These are phyloP conservation scores for Tyrophagus putrescentiae DNA, from an alignment of 1,140 invertebrate species.

Conservation along the genomic window DNA sequence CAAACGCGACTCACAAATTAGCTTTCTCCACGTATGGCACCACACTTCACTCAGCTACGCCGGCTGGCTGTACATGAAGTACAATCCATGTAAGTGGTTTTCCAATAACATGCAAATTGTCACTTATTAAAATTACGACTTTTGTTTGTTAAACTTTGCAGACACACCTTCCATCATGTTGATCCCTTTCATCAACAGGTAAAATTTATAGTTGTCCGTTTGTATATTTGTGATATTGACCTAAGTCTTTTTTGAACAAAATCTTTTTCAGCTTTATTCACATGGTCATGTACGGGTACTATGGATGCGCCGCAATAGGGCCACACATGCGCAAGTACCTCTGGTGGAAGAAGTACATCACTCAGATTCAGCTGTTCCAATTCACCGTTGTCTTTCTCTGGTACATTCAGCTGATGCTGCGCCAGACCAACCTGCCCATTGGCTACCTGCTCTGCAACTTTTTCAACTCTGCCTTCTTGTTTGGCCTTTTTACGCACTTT, in stretches of 20 bases:
- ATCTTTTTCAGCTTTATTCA: too few species aligned
- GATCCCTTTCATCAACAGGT: conserved; percentile 52
- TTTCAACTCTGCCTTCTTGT: conserved; percentile 18
- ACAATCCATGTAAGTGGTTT: conserved; percentile 46
- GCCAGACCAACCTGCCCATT: conserved; percentile 21
- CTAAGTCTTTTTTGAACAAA: too few species aligned
- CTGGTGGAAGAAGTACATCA: conserved; percentile 44
- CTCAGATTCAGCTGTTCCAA: conserved; percentile 40
- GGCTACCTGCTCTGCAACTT: conserved; percentile 4
- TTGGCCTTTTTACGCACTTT: conserved; percentile 18
- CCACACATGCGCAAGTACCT: conserved; percentile 37
- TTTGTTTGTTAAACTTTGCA: neutral
- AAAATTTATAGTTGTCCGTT: too few species aligned
- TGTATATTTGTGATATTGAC: too few species aligned
- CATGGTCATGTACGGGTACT: conserved; percentile 42
- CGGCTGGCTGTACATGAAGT: conserved; percentile 86
- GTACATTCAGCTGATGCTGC: neutral
- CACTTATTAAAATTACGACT: neutral
- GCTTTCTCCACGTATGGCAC: conserved; percentile 84
- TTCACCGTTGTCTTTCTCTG: conserved; percentile 35
- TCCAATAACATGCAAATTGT: neutral
- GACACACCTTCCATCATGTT: conserved; percentile 8
- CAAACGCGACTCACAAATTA: conserved; percentile 80
- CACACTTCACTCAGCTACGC: conserved; percentile 86
- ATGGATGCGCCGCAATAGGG: conserved; percentile 40